Evolutionary conservation across 1,140 invertebrate genomes (phyloP), one percentile per base, ranked within the genome.

Genomic region (Papilio glaucus): DNA sequence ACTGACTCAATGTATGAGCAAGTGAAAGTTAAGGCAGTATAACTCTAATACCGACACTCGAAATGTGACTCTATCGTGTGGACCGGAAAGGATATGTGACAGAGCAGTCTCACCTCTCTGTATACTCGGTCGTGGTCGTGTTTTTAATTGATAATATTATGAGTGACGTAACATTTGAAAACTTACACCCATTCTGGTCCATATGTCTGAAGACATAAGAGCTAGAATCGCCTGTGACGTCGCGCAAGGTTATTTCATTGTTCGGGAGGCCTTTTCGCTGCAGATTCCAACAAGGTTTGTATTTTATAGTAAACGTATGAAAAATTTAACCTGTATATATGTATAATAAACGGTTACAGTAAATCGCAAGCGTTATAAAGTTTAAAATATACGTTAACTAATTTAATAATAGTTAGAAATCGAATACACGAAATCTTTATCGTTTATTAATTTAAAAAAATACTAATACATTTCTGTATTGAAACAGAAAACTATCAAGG

Each of bases 61-160:
- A 57, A 57, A 26, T 57, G 24, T 13, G 10, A 57, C 49, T 26
- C 9, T 57, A 57, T 57, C 2, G 21, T 24, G 18, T 4, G 12
- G 24, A 10, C 18, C 24, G 9, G 9, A 57, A 26, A 57, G 49
- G 21, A 45, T 18, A 45, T 15, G 18, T 57, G 3, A 26, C 18
- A 9, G 9, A 5, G 49, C 49, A 57, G 49, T 57, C 49, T 9
- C 49, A 26, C 24, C 49, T 26, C 10, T 13, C 49, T 4, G 49
- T 4, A n/a, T n/a, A n/a, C n/a, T n/a, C n/a, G n/a, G n/a, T 57
- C 13, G 49, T 10, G 49, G 6, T 57, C 24, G 29, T 57, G 21
- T 26, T 57, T 57, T 57, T 57, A 57, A 26, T 57, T 57, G 29
- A 6, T 57, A 57, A 26, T 57, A 12, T 57, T 57, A 57, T 57